Evolutionary conservation across 1,140 invertebrate genomes (phyloP).

Genomic region (Drosophila quadrilineata): DNA sequence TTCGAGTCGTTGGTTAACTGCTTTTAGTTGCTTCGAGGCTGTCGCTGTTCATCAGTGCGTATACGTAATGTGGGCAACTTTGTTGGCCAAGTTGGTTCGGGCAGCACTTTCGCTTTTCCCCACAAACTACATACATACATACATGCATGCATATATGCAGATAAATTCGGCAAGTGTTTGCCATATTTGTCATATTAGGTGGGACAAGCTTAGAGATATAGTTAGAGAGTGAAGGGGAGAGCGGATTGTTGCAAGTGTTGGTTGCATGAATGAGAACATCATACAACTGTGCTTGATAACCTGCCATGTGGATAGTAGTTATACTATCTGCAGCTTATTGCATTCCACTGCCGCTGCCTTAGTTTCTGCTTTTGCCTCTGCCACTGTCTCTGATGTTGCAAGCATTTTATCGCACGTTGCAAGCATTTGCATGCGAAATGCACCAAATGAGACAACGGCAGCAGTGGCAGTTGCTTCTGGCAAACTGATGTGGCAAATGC

Average conservation of each 20-base stretch:
- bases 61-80: constrained; percentile 17
- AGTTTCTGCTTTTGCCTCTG: not conserved
- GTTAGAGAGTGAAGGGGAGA: constrained; percentile 13
- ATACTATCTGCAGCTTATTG: constrained; percentile 38
- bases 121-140: not conserved
- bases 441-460: constrained; percentile 51
- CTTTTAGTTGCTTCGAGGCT: no score
- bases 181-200: no score
- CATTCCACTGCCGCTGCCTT: constrained; percentile 18
- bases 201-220: no score
- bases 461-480: not conserved
- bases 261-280: constrained; percentile 21
- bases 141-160: not conserved
- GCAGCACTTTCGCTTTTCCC: not conserved
- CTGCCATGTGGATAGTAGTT: constrained; percentile 11
- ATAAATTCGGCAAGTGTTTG: not conserved
- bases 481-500: not conserved
- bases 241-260: not conserved
- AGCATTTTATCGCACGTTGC: constrained; percentile 69
- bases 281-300: constrained; percentile 7
- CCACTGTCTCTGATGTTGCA: constrained; percentile 14
- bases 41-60: constrained; percentile 35
- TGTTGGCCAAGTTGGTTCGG: constrained; percentile 24
- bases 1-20: constrained; percentile 37
- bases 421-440: constrained; percentile 76